A percentile compares a stretch with the other conserved stretches of the same genome.
These are phyloP conservation scores for Dendrolimus punctatus DNA, from an alignment of 1,140 invertebrate species.

Conservation along the genomic window DNA sequence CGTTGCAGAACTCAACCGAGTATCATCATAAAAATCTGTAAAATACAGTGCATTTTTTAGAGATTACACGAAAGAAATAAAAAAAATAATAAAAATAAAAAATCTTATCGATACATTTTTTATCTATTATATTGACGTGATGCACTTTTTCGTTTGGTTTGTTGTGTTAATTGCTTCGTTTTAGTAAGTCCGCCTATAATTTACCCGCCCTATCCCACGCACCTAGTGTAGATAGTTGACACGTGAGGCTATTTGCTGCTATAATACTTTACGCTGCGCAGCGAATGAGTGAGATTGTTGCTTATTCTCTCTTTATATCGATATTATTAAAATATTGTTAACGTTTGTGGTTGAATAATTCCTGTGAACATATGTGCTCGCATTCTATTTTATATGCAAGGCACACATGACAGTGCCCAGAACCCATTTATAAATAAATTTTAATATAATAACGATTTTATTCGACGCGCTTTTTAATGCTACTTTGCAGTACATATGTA, in stretches of 20 bases:
- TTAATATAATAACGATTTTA: too few relatives aligned
- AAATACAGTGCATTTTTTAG: constrained; percentile 61
- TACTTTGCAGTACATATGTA: too few relatives aligned
- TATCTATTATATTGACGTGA: constrained; percentile 49
- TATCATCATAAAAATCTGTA: constrained; percentile 47
- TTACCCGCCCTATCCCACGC: constrained; percentile 40
- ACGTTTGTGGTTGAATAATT: too few relatives aligned
- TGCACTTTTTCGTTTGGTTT: constrained; percentile 56
- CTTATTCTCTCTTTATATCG: constrained; percentile 1
- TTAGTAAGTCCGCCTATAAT: constrained; percentile 49
- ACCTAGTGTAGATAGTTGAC: constrained; percentile 36
- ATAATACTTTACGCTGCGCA: constrained; percentile 15
- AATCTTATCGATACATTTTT: constrained; percentile 42
- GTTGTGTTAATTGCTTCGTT: constrained; percentile 59
- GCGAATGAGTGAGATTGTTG: constrained; percentile 11
- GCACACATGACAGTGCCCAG: too few relatives aligned
- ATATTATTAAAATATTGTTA: too few relatives aligned
- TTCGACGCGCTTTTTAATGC: too few relatives aligned
- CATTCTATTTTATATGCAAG: too few relatives aligned
- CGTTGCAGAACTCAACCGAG: constrained; percentile 40
- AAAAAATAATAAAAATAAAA: constrained; percentile 33
- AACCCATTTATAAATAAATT: too few relatives aligned
- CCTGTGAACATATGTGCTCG: too few relatives aligned
- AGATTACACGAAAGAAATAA: constrained; percentile 37
- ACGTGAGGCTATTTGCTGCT: constrained; percentile 10